phyloP scores from a whole-genome alignment of 2,113 vertebrate species.

The Megaceryle maxima region DNA sequence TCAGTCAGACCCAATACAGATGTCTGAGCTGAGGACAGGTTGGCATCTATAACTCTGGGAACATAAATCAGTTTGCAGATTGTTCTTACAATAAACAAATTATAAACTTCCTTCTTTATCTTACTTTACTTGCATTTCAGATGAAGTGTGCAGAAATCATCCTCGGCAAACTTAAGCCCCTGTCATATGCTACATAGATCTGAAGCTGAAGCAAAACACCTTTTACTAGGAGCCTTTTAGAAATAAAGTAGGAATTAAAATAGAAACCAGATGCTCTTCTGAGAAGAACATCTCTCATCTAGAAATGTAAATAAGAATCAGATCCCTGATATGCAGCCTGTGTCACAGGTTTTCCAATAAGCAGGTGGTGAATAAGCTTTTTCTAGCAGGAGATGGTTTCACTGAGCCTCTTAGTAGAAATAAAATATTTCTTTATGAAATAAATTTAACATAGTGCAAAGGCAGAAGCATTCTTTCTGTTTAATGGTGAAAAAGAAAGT shows the following conservation, averaged over 20 bases:
- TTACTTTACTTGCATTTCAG: neutral
- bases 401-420: neutral
- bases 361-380: neutral
- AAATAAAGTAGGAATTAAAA: neutral
- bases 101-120: neutral
- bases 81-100: neutral
- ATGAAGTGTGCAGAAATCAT: neutral
- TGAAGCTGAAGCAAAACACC: neutral
- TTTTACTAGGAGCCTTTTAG: neutral
- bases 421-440: neutral
- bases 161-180: neutral
- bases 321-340: neutral
- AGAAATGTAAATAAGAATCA: constrained; percentile 3
- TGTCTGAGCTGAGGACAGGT: neutral
- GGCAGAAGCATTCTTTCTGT: neutral
- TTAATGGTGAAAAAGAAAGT: neutral
- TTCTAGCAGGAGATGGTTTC: neutral
- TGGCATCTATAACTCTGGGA: neutral
- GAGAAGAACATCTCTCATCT: neutral
- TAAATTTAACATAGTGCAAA: neutral
- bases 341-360: neutral
- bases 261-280: neutral
- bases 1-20: no score
- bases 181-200: neutral
- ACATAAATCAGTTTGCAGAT: neutral